Conservation (phyloP, 2,888 invertebrate genomes). For the Pollenia griseotomentosa region DNA sequence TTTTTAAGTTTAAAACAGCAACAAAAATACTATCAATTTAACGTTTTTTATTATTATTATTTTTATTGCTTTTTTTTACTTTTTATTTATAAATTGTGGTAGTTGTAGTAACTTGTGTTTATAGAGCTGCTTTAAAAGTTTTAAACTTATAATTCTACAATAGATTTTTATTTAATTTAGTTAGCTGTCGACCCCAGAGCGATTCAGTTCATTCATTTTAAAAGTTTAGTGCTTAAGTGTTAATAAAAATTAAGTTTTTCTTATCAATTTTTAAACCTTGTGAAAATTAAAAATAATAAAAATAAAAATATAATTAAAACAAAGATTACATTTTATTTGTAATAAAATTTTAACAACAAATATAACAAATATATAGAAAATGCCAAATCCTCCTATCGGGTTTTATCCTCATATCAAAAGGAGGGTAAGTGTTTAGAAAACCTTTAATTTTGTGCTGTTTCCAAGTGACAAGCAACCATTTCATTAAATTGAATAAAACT, state of each 20-base stretch:
- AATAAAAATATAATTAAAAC: background rate
- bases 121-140: background rate
- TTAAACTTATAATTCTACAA: conserved; percentile 73
- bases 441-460: background rate
- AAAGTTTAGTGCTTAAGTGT: conserved; percentile 5
- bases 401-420: conserved; percentile 79
- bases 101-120: background rate
- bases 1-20: conserved; percentile 24
- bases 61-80: conserved; percentile 8
- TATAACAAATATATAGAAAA: conserved; percentile 57
- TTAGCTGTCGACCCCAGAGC: conserved; percentile 76
- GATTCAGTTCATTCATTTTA: conserved; percentile 48
- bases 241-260: background rate
- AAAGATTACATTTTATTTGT: background rate
- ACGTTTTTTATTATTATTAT: conserved; percentile 26
- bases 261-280: conserved; percentile 46
- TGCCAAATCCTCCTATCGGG: conserved; percentile 81
- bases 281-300: conserved; percentile 29
- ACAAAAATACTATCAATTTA: conserved; percentile 41
- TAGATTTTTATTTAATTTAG: conserved; percentile 79
- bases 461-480: no score
- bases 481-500: no score
- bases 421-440: conserved; percentile 76
- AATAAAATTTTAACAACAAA: conserved; percentile 4
- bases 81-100: background rate